Percentiles rank a stretch among this genome's conserved stretches.
Conservation (phyloP, 2,888 invertebrate genomes). For the Drosophila colorata region DNA sequence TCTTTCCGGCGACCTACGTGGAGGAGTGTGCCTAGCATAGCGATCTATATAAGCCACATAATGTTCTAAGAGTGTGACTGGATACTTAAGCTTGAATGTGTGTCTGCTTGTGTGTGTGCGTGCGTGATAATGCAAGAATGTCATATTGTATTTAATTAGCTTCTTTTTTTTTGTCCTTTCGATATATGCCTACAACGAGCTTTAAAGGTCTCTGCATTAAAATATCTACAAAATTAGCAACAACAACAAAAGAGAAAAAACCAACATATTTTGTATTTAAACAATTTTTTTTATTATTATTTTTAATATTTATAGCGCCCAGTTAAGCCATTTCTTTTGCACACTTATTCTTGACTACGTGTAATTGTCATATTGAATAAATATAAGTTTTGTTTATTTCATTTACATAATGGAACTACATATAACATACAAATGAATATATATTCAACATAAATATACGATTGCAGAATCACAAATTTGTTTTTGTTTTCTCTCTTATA, state of each 20-base stretch:
- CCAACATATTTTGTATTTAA: slow-evolving; percentile 24
- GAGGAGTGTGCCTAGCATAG: slow-evolving; percentile 88
- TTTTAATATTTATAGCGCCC: slow-evolving; percentile 57
- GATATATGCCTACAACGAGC: slow-evolving; percentile 51
- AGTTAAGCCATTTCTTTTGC: slow-evolving; percentile 61
- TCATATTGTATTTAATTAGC: slow-evolving; percentile 26
- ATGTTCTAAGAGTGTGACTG: slow-evolving; percentile 32
- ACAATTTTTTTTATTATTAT: slow-evolving; percentile 17
- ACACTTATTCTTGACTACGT: slow-evolving; percentile 36
- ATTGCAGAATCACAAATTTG: slow-evolving; percentile 54
- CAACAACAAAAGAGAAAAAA: neutral
- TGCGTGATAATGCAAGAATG: slow-evolving; percentile 10
- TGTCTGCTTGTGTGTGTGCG: slow-evolving; percentile 13
- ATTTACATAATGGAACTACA: slow-evolving; percentile 50
- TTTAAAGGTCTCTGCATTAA: slow-evolving; percentile 50
- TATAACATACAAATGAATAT: slow-evolving; percentile 22
- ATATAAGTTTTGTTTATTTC: slow-evolving; percentile 43
- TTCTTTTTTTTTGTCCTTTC: slow-evolving; percentile 29
- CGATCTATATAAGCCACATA: slow-evolving; percentile 21
- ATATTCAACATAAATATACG: slow-evolving; percentile 25
- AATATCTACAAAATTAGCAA: slow-evolving; percentile 10
- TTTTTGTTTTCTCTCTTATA: slow-evolving; percentile 13
- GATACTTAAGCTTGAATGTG: slow-evolving; percentile 19
- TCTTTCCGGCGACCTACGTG: slow-evolving; percentile 97
- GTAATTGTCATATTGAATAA: slow-evolving; percentile 49